Evolutionary conservation across 1,140 invertebrate genomes (phyloP).

Genomic region (Matsumurasca onukii): DNA sequence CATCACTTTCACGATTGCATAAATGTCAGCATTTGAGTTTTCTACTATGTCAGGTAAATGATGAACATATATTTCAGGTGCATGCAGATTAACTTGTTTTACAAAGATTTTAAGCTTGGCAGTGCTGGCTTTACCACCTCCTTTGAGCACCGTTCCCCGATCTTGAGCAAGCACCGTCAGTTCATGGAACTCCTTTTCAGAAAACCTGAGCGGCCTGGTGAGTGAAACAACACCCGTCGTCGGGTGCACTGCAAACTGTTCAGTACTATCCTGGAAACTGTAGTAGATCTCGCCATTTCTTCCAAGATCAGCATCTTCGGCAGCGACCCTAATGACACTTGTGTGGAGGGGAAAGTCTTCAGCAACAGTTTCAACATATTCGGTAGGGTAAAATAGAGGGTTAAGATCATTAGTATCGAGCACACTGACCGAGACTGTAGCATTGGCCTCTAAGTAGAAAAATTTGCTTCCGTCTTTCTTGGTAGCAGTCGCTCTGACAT

Average conservation of each 20-base stretch:
- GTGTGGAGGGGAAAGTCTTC: conserved; percentile 86
- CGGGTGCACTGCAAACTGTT: conserved; percentile 89
- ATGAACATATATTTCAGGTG: conserved; percentile 79
- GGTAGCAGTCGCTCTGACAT: conserved; percentile 72
- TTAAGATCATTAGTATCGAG: conserved; percentile 90
- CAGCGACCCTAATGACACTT: conserved; percentile 73
- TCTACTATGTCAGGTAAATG: conserved; percentile 80
- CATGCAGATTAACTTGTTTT: conserved; percentile 80
- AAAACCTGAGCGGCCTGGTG: conserved; percentile 69
- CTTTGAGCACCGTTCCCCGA: conserved; percentile 67
- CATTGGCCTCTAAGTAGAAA: conserved; percentile 62
- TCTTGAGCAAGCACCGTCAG: conserved; percentile 81
- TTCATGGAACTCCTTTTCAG: conserved; percentile 67
- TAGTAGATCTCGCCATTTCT: conserved; percentile 96
- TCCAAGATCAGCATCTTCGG: conserved; percentile 92
- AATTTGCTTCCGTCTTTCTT: conserved; percentile 59
- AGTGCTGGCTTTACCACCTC: conserved; percentile 61
- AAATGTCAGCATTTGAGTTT: conserved; percentile 81
- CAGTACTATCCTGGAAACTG: conserved; percentile 81
- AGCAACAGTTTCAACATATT: conserved; percentile 83
- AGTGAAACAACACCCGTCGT: conserved; percentile 86
- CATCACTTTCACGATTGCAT: conserved; percentile 82
- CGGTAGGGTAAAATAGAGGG: conserved; percentile 85
- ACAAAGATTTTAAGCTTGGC: conserved; percentile 77
- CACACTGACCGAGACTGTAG: conserved; percentile 76